Conservation (phyloP, 2,888 invertebrate genomes). For the Tetheella fluctuosa region DNA sequence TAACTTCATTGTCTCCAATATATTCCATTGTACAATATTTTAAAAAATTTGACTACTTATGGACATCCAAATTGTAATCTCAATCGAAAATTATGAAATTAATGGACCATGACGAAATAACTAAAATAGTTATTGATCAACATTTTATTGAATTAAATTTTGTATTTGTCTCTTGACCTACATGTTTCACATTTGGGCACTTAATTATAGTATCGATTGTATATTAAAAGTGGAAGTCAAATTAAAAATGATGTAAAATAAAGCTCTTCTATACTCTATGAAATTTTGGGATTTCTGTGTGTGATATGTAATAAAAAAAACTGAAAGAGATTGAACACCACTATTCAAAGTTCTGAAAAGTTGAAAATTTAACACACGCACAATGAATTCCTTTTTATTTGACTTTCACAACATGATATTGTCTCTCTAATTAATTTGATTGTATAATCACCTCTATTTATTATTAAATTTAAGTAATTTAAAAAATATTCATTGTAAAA, state of each 20-base stretch:
- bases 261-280: constrained; percentile 9
- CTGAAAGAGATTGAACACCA: constrained; percentile 17
- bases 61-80: constrained; percentile 45
- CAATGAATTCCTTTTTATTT: constrained; percentile 49
- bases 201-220: constrained; percentile 58
- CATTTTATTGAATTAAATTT: constrained; percentile 72
- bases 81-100: constrained; percentile 63
- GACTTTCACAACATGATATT: constrained; percentile 77
- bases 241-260: constrained; percentile 20
- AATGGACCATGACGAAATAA: constrained; percentile 72
- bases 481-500: constrained; percentile 69
- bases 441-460: constrained; percentile 80
- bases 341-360: constrained; percentile 18
- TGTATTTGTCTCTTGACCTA: constrained; percentile 59
- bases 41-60: constrained; percentile 35
- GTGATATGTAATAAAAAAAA: constrained; percentile 23
- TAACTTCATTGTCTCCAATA: constrained; percentile 23
- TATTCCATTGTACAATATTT: constrained; percentile 1
- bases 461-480: constrained; percentile 82
- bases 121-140: constrained; percentile 75
- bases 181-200: constrained; percentile 59
- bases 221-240: constrained; percentile 63
- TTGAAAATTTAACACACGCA: constrained; percentile 39
- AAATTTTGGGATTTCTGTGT: constrained; percentile 15
- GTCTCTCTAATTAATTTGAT: constrained; percentile 79